Conservation (phyloP, 1,140 invertebrate species). For the Drosophila oshimai region DNA sequence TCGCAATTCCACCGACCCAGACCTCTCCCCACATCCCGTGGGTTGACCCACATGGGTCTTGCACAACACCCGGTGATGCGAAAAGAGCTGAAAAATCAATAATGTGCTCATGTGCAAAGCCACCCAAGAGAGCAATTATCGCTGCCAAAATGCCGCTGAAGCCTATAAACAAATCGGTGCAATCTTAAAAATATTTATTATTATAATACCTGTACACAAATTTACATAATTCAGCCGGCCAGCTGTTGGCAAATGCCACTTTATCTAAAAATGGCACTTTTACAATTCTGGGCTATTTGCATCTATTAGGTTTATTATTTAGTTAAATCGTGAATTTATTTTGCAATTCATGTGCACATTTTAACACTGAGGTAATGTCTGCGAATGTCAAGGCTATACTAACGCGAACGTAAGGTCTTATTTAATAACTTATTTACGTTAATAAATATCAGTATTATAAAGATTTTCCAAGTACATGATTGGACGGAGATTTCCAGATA, state of each 20-base stretch:
- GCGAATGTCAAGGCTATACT: neutral
- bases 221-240: constrained; percentile 20
- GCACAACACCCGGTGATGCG: constrained; percentile 23
- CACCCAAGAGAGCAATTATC: constrained; percentile 6
- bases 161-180: constrained; percentile 21
- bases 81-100: constrained; percentile 42
- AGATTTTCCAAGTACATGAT: too few relatives aligned
- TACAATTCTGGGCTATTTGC: neutral
- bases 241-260: neutral
- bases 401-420: neutral
- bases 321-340: neutral
- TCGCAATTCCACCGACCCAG: neutral
- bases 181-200: constrained; percentile 13
- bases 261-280: neutral
- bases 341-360: neutral
- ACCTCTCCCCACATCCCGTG: neutral
- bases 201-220: constrained; percentile 14
- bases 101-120: constrained; percentile 8
- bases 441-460: too few relatives aligned
- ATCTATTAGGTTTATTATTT: neutral
- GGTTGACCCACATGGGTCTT: constrained; percentile 8
- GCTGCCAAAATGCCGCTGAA: neutral
- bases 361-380: neutral
- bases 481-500: too few relatives aligned
- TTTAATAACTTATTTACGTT: too few relatives aligned